These are phyloP conservation scores for Acanthisitta chloris DNA, from an alignment of 2,113 vertebrate species.

Conservation along the genomic window DNA sequence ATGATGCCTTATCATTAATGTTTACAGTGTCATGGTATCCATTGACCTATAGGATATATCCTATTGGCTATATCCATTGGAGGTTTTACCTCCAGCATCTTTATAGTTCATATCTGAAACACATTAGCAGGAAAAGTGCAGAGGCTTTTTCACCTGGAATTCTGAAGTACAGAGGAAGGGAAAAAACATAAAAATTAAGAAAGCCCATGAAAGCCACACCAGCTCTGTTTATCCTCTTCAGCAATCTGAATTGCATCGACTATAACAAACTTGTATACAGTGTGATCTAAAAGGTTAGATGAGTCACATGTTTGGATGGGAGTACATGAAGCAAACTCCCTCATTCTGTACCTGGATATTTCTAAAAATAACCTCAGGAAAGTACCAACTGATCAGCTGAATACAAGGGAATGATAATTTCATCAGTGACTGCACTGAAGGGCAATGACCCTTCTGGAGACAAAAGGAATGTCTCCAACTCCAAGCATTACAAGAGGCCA, in stretches of 20 bases:
- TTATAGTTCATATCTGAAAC: background rate
- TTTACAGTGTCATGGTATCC: background rate
- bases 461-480: background rate
- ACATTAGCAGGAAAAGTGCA: background rate
- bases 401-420: background rate
- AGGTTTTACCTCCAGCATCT: background rate
- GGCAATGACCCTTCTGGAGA: background rate
- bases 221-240: background rate
- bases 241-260: background rate
- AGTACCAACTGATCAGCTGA: background rate
- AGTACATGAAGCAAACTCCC: background rate
- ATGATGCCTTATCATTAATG: background rate
- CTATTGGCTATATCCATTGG: background rate
- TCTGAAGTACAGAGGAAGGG: background rate
- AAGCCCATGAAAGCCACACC: background rate
- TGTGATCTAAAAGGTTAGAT: background rate
- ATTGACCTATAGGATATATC: too few species aligned
- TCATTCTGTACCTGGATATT: background rate
- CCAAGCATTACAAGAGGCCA: background rate
- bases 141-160: background rate
- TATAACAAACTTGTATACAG: background rate
- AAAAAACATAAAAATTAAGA: background rate
- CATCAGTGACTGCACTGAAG: background rate
- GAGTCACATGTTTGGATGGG: background rate
- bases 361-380: conserved; percentile 1